Base-by-base conservation (phyloP, 2,113 vertebrate species). In the Callorhinus ursinus region DNA sequence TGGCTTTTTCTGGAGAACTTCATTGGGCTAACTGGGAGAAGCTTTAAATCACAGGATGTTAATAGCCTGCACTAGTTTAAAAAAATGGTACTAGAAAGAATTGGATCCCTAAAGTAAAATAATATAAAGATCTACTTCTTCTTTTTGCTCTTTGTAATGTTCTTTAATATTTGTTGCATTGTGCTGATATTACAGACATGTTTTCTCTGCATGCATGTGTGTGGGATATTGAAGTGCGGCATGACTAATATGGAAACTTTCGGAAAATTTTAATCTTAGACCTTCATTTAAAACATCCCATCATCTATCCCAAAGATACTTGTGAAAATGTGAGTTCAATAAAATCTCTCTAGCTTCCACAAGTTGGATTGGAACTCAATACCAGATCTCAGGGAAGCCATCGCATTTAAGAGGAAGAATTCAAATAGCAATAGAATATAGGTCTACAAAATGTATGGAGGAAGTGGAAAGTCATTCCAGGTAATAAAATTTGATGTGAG, bases 401-500 rank as follows among this genome's bases (percentile, higher is more conserved):
- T 36, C 8, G 14, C 19, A 90, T 80, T 88, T 59, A 80, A 51
- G 80, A 96, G 22, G 53, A 63, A 26, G 15, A 77, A 94, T 94
- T 91, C 12, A 76, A 93, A 81, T 49, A 61, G 76, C 26, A 21
- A 42, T 53, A 86, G 49, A 82, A 69, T 39, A 82, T 12, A 88
- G 26, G 13, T 42, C 21, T 33, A 39, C 3, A 49, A 84, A 90
- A 77, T 9, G 2, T 15, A 46, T 7, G 84, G 33, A 71, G 36
- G 74, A 63, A n/a, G 81, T 33, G 24, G 46, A 33, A 57, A 95
- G 26, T 21, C 63, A 93, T 65, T 82, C 8, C 14, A 88, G 72
- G 77, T 59, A 77, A 95, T 91, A 92, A 85, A 83, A 95, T 86
- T 77, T 71, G 57, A 65, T 91, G 65, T 76, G 36, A 93, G 36